phyloP scores from a whole-genome alignment of 1,140 invertebrate genomes.

The Vollenhovia emeryi region DNA sequence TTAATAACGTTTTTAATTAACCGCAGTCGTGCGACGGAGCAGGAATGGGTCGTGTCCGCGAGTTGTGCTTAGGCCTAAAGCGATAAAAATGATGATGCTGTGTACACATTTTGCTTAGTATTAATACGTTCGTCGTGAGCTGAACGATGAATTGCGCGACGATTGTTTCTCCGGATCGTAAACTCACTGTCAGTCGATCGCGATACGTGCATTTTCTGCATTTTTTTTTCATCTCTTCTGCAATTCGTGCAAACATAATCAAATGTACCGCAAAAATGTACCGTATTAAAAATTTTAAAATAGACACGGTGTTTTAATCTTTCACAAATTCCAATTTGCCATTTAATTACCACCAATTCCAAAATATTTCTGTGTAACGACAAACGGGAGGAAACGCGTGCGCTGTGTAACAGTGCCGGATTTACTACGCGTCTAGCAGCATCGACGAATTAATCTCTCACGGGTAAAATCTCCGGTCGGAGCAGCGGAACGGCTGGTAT shows the following conservation, averaged over 20 bases:
- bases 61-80: background rate
- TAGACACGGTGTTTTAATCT: background rate
- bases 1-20: slow-evolving; percentile 67
- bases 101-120: background rate
- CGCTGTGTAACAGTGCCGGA: background rate
- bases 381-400: background rate
- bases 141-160: no score
- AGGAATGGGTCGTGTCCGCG: no score
- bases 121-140: background rate
- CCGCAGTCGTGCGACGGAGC: background rate
- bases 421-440: slow-evolving; percentile 1
- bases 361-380: background rate
- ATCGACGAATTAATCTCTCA: slow-evolving; percentile 35
- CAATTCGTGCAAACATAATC: background rate
- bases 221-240: background rate
- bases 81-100: background rate
- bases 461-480: background rate
- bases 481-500: background rate
- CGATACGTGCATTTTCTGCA: background rate
- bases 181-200: background rate
- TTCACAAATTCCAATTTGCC: background rate
- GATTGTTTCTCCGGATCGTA: background rate
- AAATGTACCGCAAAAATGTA: background rate
- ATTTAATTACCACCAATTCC: background rate
- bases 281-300: background rate